Evolutionary conservation across 2,888 invertebrate genomes (phyloP), one percentile per base, ranked within the genome.

Genomic region (Phytoseiulus persimilis): DNA sequence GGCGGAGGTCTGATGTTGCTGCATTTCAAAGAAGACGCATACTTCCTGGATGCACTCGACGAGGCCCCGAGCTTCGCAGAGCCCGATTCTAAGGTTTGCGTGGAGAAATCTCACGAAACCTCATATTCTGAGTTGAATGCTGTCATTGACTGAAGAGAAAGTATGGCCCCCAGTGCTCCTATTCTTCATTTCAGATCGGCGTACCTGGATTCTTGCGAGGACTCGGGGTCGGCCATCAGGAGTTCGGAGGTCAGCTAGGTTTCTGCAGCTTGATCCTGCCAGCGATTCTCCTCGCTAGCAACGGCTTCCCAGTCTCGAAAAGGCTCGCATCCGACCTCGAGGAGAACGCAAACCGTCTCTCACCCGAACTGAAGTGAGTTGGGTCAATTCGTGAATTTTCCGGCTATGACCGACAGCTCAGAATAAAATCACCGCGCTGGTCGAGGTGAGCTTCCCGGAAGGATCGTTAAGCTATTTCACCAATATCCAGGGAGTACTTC

Each of bases 281-380:
- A 0, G 87, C 87, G 32, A 87, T 33, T 23, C n/a, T 87, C 39
- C 87, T 87, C 39, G 87, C 87, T 6, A 32, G 87, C 87, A 87
- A 87, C 33, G 33, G 33, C 3, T 87, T 87, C 45, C 32, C 3
- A n/a, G 87, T 33, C 28, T 87, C 87, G 32, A 33, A 87, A 39
- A 32, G 31, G 87, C 33, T 87, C 6, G 87, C 87, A 6, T n/a
- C 32, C 32, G 87, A 33, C 18, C 87, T 87, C 39, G 14, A 33
- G 33, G 33, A 31, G 6, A 32, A 87, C 33, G 87, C 32, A 5
- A n/a, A 32, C 39, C 1, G 87, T 14, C 32, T 87, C 3, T 87
- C 87, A n/a, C 87, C 87, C 32, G 39, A 87, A 31, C 33, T 87
- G n/a, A 87, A 87, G 87, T 87, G 5, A 39, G 87, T 84, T 32